Evolutionary conservation across 1,140 invertebrate genomes (phyloP), one percentile per base, ranked within the genome.

Genomic region (Drusus annulatus): DNA sequence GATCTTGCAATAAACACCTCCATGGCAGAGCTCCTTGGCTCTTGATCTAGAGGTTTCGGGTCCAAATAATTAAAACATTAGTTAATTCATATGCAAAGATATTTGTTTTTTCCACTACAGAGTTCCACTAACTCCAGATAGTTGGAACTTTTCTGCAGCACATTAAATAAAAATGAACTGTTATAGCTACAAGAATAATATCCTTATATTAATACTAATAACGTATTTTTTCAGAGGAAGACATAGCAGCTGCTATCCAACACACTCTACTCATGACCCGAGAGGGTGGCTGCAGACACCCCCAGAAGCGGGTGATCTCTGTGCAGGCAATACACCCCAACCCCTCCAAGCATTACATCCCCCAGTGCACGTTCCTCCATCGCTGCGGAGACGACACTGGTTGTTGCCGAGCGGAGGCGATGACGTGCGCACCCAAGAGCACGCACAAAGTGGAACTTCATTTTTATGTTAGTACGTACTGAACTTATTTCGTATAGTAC

Each of bases 341-440:
- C 85, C 87, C 93, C 0, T 91, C 91, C n/a, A 94, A 93, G 84
- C 91, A 89, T 23, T 96, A 95, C 88, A 87, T 91, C 73, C 94
- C 95, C 23, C 92, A 93, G 78, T 95, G 94, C 85, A 94, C 93
- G 4, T 91, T 94, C 19, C 85, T 96, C 54, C 93, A 95, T 85
- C 91, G 93, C 78, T 96, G 95, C 84, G 91, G 92, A n/a, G 94
- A 95, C 84, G 93, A 95, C 85, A 94, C 93, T 10, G 95, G 95
- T 76, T 96, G 95, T 86, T 96, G 95, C 85, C 87, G 85, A 25
- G 89, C 90, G 16, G 91, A 93, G 78, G 85, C 88, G 4, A 88
- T 92, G 62, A 92, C 91, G 23, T 96, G 95, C 85, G 92, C 91
- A 25, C 91, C 94, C 2, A 95, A 94, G 85, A 89, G 88, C 3